Base-by-base conservation (phyloP, 2,113 vertebrate species). In the Ciconia stormi region DNA sequence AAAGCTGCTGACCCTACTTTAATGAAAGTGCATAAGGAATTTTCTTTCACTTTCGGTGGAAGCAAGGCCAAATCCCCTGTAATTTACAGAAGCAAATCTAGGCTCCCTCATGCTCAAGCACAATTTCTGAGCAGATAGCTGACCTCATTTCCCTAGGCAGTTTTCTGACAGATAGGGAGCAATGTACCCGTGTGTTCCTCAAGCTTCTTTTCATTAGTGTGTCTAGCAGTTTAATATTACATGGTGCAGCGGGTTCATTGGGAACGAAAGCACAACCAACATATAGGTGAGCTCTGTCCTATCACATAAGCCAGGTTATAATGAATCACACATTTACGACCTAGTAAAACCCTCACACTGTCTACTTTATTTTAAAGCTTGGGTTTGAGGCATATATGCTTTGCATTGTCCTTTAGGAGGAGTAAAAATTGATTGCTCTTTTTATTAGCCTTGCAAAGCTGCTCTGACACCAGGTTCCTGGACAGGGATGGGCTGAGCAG, bases 381-480 rank as follows among this genome's bases (percentile, higher is more conserved):
- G 7, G 26, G 17, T 96, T 95, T 85, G 65, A 85, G 65, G 25
- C 34, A 38, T 62, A 67, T 53, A 11, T 80, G 52, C 53, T 96
- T 71, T 67, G n/a, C 65, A 76, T 85, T 93, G 83, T 95, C 82
- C 87, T 93, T 95, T 76, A 89, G 50, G 62, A 87, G 70, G 77
- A 66, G 47, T 85, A 85, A 94, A 93, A 95, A 92, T 72, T 62
- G 82, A 94, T 88, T 87, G 76, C 84, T 70, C 34, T 50, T 77
- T 96, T 93, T 92, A 95, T 72, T 94, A 82, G 71, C 74, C 87
- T 93, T 94, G 67, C 65, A 87, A 92, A 76, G 32, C 32, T 84
- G 32, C 20, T 52, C 74, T 70, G 77, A 83, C 40, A 89, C 56
- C 50, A 49, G 29, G 38, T 58, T 95, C 69, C 77, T 23, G 53